phyloP scores from a whole-genome alignment of 2,113 vertebrate species.

The Taurulus bubalis region DNA sequence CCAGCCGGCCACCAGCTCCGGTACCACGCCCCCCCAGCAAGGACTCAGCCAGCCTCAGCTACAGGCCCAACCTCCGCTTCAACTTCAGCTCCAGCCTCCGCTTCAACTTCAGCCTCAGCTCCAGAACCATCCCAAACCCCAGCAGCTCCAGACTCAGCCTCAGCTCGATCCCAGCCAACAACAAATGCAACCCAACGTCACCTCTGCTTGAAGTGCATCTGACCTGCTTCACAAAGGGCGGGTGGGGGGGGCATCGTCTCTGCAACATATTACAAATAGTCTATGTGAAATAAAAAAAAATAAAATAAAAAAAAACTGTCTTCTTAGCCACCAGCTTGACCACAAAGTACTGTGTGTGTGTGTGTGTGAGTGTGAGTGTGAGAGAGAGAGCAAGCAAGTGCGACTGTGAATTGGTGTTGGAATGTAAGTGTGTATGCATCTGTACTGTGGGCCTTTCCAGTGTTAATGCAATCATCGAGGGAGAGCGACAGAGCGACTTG shows the following conservation, averaged over 20 bases:
- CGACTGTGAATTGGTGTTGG: constrained; percentile 47
- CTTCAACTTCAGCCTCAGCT: constrained; percentile 50
- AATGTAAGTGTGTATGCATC: constrained; percentile 82
- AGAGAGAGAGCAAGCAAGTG: constrained; percentile 20
- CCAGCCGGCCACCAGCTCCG: constrained; percentile 80
- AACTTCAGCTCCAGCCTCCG: constrained; percentile 36
- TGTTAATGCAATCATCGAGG: constrained; percentile 95
- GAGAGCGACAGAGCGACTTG: constrained; percentile 75
- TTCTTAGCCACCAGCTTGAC: constrained; percentile 91
- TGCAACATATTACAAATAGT: constrained; percentile 68
- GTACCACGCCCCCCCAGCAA: constrained; percentile 61
- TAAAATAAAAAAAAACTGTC: constrained; percentile 73
- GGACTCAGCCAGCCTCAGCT: constrained; percentile 58
- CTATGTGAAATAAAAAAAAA: constrained; percentile 76
- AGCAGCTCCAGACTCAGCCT: constrained; percentile 73
- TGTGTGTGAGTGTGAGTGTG: constrained; percentile 77
- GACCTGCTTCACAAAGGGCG: constrained; percentile 20
- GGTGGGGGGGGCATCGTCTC: constrained; percentile 48
- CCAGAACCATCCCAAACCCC: constrained; percentile 70
- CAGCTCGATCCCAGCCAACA: constrained; percentile 68
- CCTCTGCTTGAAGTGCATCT: constrained; percentile 89
- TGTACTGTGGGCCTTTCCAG: constrained; percentile 90
- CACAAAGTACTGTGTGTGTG: constrained; percentile 88
- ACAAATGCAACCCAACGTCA: constrained; percentile 89
- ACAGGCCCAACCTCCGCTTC: constrained; percentile 17